Conservation (phyloP, 2,113 vertebrate species). For the Sylvilagus bachmani region DNA sequence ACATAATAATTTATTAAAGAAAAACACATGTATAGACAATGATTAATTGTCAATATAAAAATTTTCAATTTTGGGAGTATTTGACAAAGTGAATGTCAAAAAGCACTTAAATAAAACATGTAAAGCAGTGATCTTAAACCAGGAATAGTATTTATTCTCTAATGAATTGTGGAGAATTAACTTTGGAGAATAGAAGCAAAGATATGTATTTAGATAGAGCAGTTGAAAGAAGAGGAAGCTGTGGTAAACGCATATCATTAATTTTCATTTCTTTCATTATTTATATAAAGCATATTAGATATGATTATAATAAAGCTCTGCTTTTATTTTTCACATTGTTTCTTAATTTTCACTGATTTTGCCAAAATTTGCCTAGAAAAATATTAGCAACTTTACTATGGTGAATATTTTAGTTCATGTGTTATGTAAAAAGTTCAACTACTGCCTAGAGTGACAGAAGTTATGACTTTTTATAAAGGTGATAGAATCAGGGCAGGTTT, state of each 20-base stretch:
- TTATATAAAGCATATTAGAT: background rate
- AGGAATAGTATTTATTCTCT: background rate
- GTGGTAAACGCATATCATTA: background rate
- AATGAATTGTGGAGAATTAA: background rate
- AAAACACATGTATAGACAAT: background rate
- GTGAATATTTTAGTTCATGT: background rate
- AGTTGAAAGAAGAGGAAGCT: background rate
- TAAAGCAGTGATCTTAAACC: background rate
- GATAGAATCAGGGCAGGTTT: background rate
- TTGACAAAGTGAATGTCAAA: background rate
- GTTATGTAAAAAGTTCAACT: background rate
- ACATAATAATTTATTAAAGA: background rate
- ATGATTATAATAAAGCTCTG: background rate
- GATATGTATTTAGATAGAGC: background rate
- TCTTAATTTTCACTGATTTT: slow-evolving; percentile 33
- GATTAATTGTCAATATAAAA: background rate
- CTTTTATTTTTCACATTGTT: slow-evolving; percentile 7
- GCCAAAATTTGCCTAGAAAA: background rate
- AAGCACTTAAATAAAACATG: background rate
- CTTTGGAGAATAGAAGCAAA: background rate
- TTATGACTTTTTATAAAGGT: background rate
- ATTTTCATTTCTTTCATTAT: background rate
- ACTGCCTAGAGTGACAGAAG: background rate
- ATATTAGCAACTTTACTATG: background rate
- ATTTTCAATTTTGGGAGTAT: background rate